phyloP scores from a whole-genome alignment of 2,113 vertebrate genomes.

The Chrysochloris asiatica region DNA sequence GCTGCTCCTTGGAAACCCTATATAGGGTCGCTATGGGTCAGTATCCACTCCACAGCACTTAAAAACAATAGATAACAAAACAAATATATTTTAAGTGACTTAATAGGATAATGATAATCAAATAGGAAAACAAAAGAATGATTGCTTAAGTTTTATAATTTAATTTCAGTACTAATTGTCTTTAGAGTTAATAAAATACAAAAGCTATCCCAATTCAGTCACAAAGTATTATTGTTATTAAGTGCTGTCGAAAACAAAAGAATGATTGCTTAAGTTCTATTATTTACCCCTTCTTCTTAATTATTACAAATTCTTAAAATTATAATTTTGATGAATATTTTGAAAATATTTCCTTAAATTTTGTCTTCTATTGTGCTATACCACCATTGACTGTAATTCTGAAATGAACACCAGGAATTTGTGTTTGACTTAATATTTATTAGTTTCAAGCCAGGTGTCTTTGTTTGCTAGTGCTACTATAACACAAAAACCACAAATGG shows the following conservation, averaged over 20 bases:
- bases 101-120: not conserved
- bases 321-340: not conserved
- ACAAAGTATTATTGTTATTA: not conserved
- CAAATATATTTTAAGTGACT: not conserved
- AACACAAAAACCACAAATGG: not conserved
- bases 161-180: not conserved
- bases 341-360: constrained; percentile 22
- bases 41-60: no score
- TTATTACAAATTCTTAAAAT: not conserved
- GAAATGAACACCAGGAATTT: not conserved
- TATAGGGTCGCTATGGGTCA: no score
- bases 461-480: not conserved
- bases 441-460: not conserved
- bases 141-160: no score
- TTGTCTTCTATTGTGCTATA: not conserved
- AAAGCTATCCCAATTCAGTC: not conserved
- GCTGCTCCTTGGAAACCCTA: no score
- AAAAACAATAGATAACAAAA: not conserved
- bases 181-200: not conserved
- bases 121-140: no score
- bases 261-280: not conserved
- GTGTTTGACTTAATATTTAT: not conserved
- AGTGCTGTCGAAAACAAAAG: not conserved
- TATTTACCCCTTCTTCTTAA: not conserved
- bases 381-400: not conserved